phyloP scores from a whole-genome alignment of 2,113 vertebrate species.

The Ellobius talpinus region DNA sequence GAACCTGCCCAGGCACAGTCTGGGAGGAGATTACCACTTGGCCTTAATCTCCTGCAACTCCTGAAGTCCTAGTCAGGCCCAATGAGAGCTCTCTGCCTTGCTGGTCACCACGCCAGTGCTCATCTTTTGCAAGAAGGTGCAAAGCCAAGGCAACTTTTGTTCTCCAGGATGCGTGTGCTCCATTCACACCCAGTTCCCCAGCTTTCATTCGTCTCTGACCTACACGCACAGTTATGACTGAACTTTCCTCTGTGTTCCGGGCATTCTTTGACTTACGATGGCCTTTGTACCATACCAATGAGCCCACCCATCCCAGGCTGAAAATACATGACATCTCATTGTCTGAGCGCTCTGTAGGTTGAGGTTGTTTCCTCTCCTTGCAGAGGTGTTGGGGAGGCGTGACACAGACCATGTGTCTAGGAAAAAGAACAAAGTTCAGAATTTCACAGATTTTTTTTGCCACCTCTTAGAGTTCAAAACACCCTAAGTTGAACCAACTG shows the following conservation, averaged over 20 bases:
- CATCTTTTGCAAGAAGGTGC: not conserved
- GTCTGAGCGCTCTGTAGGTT: not conserved
- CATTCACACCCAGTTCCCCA: not conserved
- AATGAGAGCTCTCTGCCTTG: not conserved
- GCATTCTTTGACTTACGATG: not conserved
- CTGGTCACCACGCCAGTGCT: not conserved
- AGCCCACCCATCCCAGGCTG: not conserved
- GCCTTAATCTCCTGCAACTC: not conserved
- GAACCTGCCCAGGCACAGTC: not conserved
- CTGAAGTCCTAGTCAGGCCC: not conserved
- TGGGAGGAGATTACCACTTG: too few relatives aligned
- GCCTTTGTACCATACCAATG: not conserved
- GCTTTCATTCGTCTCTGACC: not conserved
- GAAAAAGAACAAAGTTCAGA: not conserved
- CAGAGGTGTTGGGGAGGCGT: not conserved
- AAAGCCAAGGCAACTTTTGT: not conserved
- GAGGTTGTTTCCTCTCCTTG: not conserved
- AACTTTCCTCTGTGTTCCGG: not conserved
- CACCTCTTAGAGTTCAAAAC: not conserved
- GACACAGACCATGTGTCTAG: not conserved
- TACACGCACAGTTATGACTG: too few relatives aligned
- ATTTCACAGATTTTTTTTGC: not conserved
- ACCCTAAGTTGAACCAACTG: not conserved
- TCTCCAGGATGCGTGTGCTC: not conserved
- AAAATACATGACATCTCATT: not conserved